phyloP scores from a whole-genome alignment of 2,797 vertebrate genomes.

The Malacoraja senta region DNA sequence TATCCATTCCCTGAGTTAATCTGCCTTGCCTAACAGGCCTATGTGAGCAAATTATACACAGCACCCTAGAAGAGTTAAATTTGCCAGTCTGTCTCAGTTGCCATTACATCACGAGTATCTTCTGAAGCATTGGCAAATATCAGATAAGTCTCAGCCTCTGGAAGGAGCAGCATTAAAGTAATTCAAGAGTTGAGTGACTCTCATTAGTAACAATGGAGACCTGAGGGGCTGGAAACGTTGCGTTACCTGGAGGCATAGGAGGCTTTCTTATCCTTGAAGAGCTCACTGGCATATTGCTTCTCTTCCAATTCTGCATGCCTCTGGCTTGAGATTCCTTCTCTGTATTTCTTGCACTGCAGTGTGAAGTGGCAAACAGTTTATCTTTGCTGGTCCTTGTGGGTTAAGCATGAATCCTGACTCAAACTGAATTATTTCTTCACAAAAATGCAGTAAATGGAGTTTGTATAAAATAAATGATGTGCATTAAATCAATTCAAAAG shows the following conservation, averaged over 20 bases:
- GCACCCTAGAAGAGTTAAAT: not conserved
- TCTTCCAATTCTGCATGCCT: conserved; percentile 49
- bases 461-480: too few relatives aligned
- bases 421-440: too few relatives aligned
- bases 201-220: not conserved
- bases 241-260: conserved; percentile 60
- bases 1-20: too few relatives aligned
- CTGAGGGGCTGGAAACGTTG: not conserved
- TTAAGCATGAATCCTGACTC: not conserved
- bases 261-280: conserved; percentile 63
- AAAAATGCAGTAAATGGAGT: too few relatives aligned
- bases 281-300: conserved; percentile 61
- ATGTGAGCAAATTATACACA: not conserved
- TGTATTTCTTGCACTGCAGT: conserved; percentile 61
- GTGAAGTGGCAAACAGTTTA: not conserved
- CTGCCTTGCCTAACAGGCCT: too few relatives aligned
- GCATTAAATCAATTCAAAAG: too few relatives aligned
- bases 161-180: not conserved
- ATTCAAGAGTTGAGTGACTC: not conserved
- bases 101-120: not conserved
- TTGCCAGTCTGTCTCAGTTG: not conserved
- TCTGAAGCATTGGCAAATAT: not conserved
- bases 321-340: conserved; percentile 49
- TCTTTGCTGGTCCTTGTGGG: too few relatives aligned
- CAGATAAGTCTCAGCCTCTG: not conserved